Percentiles rank a stretch among this genome's conserved stretches.
phyloP scores from a whole-genome alignment of 2,797 vertebrate genomes.

The Telmatherina bonti region DNA sequence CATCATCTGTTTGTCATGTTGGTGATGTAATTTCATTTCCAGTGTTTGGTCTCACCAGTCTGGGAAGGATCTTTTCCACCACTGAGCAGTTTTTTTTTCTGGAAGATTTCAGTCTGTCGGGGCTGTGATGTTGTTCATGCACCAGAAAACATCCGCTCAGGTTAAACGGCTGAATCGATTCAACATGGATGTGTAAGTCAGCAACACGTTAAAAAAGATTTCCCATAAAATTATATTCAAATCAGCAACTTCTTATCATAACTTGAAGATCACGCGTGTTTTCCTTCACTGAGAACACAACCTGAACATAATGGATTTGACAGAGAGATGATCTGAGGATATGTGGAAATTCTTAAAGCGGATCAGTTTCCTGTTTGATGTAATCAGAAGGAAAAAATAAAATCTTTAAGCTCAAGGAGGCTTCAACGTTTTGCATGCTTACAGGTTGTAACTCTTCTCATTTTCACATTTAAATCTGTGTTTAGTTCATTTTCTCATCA shows the following conservation, averaged over 20 bases:
- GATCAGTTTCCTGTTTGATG: too few relatives aligned
- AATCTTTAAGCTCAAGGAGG: too few relatives aligned
- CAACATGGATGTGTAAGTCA: neutral
- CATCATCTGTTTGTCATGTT: neutral
- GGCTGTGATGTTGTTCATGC: neutral
- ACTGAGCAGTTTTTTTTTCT: too few relatives aligned
- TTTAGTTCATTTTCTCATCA: neutral
- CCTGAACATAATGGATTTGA: too few relatives aligned
- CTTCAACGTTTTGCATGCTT: neutral
- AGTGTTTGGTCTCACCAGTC: too few relatives aligned
- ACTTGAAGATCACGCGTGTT: neutral
- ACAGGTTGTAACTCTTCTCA: too few relatives aligned
- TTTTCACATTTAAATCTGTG: neutral
- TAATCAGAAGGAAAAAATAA: too few relatives aligned
- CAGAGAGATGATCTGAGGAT: too few relatives aligned
- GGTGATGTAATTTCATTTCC: neutral
- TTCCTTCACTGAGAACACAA: too few relatives aligned
- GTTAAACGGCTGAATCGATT: neutral
- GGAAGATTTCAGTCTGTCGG: neutral
- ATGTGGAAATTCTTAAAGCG: too few relatives aligned
- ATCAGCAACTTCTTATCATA: neutral
- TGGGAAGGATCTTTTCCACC: too few relatives aligned
- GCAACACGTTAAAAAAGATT: rapidly evolving
- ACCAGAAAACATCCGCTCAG: neutral
- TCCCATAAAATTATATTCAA: neutral